A percentile compares a stretch with the other conserved stretches of the same genome.
These are phyloP conservation scores for Dascillus cervinus DNA, from an alignment of 2,888 invertebrate genomes.

Conservation along the genomic window DNA sequence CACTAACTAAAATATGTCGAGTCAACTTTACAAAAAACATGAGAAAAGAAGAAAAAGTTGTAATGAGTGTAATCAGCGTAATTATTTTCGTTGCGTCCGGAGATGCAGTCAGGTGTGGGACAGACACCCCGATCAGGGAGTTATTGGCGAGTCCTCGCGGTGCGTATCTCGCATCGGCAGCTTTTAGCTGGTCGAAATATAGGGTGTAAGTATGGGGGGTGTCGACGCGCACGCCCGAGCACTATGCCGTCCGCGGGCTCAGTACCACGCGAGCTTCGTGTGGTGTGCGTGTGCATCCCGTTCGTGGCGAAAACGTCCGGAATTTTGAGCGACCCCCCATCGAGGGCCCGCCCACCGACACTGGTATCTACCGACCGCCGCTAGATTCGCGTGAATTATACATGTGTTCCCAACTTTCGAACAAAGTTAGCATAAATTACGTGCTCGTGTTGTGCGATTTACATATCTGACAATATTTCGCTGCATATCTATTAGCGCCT, in stretches of 20 bases:
- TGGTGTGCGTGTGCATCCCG: constrained; percentile 10
- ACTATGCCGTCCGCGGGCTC: constrained; percentile 27
- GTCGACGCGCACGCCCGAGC: constrained; percentile 33
- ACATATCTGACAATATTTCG: constrained; percentile 26
- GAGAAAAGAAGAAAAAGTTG: too few relatives aligned
- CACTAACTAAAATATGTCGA: too few relatives aligned
- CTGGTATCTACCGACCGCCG: constrained; percentile 14
- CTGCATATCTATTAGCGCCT: constrained; percentile 17
- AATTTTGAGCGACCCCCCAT: constrained; percentile 22
- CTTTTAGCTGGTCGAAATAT: constrained; percentile 17
- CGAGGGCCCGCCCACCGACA: constrained; percentile 30
- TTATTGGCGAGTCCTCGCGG: too few relatives aligned
- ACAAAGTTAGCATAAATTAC: constrained; percentile 23
- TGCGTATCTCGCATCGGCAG: too few relatives aligned
- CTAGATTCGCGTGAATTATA: constrained; percentile 22
- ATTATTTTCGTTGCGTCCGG: too few relatives aligned
- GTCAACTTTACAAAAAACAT: too few relatives aligned
- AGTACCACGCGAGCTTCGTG: constrained; percentile 34
- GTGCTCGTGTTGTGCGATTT: constrained; percentile 21
- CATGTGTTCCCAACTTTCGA: constrained; percentile 25
- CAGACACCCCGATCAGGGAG: too few relatives aligned
- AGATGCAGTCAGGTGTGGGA: too few relatives aligned
- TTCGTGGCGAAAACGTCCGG: constrained; percentile 9
- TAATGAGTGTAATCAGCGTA: too few relatives aligned
- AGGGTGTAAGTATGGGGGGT: constrained; percentile 23